Percentiles rank a stretch among this genome's conserved stretches.
These are phyloP conservation scores for Maconellicoccus hirsutus DNA, from an alignment of 1,140 invertebrate genomes.

Conservation along the genomic window DNA sequence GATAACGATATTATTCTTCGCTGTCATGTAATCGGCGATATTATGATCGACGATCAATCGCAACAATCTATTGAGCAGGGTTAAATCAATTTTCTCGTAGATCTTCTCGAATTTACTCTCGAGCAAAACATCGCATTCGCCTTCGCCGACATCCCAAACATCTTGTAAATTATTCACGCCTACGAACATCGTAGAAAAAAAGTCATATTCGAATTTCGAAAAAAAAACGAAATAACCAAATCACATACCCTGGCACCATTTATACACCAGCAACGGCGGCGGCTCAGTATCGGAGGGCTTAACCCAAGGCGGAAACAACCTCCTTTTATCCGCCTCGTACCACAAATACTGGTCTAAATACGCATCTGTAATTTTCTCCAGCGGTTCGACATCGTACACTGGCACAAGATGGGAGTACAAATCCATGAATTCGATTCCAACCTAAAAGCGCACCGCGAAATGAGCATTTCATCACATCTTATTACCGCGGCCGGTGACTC, in stretches of 20 bases:
- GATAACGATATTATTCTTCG: slow-evolving; percentile 98
- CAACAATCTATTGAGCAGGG: slow-evolving; percentile 86
- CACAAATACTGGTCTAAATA: slow-evolving; percentile 99
- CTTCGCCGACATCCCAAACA: slow-evolving; percentile 96
- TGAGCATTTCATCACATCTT: too few relatives aligned
- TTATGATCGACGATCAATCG: slow-evolving; percentile 98
- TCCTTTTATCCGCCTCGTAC: slow-evolving; percentile 98
- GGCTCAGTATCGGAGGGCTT: slow-evolving; percentile 98
- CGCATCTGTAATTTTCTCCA: slow-evolving; percentile 99
- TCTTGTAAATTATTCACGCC: slow-evolving; percentile 94
- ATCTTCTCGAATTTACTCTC: slow-evolving; percentile 97
- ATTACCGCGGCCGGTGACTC: too few relatives aligned
- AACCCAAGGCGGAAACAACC: slow-evolving; percentile 96
- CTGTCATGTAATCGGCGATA: slow-evolving; percentile 99
- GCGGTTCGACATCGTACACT: slow-evolving; percentile 96
- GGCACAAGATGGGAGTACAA: slow-evolving; percentile 97
- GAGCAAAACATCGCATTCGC: slow-evolving; percentile 96
- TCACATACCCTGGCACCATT: slow-evolving; percentile 92
- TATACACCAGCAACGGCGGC: slow-evolving; percentile 92
- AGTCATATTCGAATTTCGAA: neutral
- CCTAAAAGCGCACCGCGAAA: too few relatives aligned
- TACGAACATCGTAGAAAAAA: slow-evolving; percentile 32
- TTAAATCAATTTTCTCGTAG: slow-evolving; percentile 99
- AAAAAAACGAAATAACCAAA: neutral
- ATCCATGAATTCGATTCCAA: slow-evolving; percentile 99